Base-by-base conservation (phyloP, 2,113 vertebrate species). In the Manacus vitellinus region DNA sequence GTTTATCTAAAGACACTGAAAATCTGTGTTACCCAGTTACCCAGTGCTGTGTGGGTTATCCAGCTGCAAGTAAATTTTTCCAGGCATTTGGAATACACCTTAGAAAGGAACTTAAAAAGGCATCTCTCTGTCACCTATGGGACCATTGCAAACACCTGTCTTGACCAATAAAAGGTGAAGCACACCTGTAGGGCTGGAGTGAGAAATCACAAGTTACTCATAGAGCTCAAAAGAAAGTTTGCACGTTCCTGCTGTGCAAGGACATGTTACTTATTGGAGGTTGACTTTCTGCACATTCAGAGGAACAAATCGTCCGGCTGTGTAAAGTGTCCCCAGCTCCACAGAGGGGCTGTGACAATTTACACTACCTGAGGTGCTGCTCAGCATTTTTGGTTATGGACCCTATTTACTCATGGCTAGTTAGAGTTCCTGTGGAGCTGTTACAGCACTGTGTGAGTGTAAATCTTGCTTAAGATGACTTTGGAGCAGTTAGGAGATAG, bases 321-420 rank as follows among this genome's bases (percentile, higher is more conserved):
- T 72, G 47, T 94, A 41, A 95, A 85, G 37, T 21, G 30, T 68
- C 70, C 83, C 49, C 61, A 44, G 59, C 65, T 92, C 84, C 76
- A 52, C 35, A 62, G 78, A 92, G 58, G 46, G 37, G 46, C 63
- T 80, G 61, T 79, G 88, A 55, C 79, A 78, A 81, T 95, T 92
- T 92, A 89, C 61, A 72, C 70, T 52, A 74, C 52, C 70, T 81
- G 89, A 94, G 89, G 70, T 91, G 87, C 77, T 92, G 84, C 86
- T 94, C 93, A 95, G 93, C 41, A 12, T 47, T 94, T 95, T 96
- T 91, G 80, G 76, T 95, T 94, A 92, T 70, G 87, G 80, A 66
- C 85, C 62, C 75, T 91, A 65, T 87, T 92, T 87, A 85, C 93
- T 89, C 35, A 4, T 28, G 80, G 89, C 70, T 91, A 72, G 95